phyloP scores from a whole-genome alignment of 2,113 vertebrate genomes.

The Cyanoliseus patagonus region DNA sequence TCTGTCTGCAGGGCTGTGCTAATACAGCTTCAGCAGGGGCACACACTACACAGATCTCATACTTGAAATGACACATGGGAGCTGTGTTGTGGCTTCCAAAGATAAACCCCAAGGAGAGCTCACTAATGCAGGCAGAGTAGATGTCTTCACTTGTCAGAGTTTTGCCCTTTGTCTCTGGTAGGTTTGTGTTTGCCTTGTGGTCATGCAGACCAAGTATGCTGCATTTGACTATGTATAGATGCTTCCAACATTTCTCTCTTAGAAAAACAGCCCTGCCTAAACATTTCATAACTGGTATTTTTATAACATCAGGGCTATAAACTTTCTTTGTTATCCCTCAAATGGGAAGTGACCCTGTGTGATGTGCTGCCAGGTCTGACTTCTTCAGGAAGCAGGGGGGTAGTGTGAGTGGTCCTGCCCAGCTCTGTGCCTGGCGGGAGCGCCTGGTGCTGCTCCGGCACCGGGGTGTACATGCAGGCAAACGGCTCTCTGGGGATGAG shows the following conservation, averaged over 20 bases:
- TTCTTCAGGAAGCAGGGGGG: neutral
- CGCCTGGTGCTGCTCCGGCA: neutral
- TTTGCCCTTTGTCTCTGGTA: neutral
- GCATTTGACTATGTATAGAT: neutral
- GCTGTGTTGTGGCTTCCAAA: neutral
- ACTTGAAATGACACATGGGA: neutral
- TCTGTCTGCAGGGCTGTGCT: neutral
- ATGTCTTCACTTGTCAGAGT: neutral
- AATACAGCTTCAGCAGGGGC: neutral
- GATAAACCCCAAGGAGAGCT: neutral
- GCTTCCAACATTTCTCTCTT: neutral
- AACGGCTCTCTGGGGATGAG: constrained; percentile 12
- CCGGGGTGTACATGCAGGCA: neutral
- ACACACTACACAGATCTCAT: neutral
- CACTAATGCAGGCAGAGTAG: neutral
- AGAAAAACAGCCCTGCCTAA: neutral
- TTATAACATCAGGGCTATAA: neutral
- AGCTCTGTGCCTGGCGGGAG: neutral
- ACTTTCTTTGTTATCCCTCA: neutral
- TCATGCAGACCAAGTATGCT: neutral
- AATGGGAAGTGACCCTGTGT: neutral
- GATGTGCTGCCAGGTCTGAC: neutral
- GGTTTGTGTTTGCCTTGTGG: neutral
- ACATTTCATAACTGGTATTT: neutral
- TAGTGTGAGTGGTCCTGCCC: neutral